Conservation (phyloP, 2,113 vertebrate genomes). For the Pollachius pollachius region DNA sequence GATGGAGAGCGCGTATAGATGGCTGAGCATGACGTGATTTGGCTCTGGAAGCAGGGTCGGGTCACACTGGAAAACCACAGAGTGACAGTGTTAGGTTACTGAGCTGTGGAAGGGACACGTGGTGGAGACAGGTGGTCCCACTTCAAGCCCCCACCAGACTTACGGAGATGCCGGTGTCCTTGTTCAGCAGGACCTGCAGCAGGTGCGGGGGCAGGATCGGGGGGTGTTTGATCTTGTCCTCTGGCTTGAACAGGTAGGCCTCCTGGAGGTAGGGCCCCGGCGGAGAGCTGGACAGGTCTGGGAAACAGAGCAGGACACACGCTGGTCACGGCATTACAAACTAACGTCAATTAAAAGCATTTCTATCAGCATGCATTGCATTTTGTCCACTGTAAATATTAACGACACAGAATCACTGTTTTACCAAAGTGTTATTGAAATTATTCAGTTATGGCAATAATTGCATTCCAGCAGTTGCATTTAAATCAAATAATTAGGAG, state of each 20-base stretch:
- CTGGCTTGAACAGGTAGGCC: constrained; percentile 81
- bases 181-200: constrained; percentile 97
- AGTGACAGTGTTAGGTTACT: not conserved
- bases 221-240: constrained; percentile 87
- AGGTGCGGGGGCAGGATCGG: constrained; percentile 94
- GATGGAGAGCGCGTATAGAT: constrained; percentile 95
- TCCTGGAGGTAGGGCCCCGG: constrained; percentile 95
- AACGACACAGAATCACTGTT: no score
- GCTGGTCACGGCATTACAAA: not conserved
- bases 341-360: not conserved
- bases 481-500: no score
- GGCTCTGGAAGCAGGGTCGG: constrained; percentile 96
- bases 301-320: not conserved
- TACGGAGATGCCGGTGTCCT: constrained; percentile 95
- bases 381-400: no score
- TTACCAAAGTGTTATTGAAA: no score
- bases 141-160: constrained; percentile 60
- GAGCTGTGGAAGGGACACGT: no score
- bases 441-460: no score
- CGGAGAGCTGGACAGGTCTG: constrained; percentile 94
- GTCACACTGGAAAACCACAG: constrained; percentile 80
- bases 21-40: constrained; percentile 97
- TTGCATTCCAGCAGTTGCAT: no score
- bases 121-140: not conserved
- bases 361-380: no score